Evolutionary conservation across 2,113 vertebrate genomes (phyloP).

Genomic region (Chloropsis cyanopogon): DNA sequence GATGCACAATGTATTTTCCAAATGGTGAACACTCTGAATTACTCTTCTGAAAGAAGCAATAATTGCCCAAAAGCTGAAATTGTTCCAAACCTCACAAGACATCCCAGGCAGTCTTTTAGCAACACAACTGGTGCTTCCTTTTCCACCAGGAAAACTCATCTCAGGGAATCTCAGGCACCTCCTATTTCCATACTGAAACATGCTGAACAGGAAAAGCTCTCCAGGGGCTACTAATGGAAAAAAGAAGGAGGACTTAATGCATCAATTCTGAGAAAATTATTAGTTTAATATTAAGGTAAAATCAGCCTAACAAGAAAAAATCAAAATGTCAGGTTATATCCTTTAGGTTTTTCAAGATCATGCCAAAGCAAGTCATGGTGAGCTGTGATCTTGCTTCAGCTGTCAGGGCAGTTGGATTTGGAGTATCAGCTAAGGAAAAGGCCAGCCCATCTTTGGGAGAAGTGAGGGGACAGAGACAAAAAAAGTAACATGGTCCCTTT

Average conservation of each 20-base stretch:
- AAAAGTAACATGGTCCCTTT: neutral
- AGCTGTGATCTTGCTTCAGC: neutral
- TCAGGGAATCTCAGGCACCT: neutral
- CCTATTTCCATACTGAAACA: neutral
- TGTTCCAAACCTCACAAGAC: neutral
- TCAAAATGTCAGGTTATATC: neutral
- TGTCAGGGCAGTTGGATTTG: neutral
- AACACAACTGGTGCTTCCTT: neutral
- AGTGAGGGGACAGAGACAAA: neutral
- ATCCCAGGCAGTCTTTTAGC: neutral
- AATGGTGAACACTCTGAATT: neutral
- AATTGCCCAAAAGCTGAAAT: neutral
- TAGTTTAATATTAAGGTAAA: neutral
- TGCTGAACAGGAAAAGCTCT: neutral
- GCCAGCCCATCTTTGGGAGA: neutral
- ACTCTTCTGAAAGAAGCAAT: neutral
- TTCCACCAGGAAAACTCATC: neutral
- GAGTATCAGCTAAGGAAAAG: neutral
- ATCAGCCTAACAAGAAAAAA: neutral
- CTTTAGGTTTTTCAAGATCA: neutral
- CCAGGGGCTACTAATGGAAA: neutral
- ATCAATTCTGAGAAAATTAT: neutral
- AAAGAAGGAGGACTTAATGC: accelerated
- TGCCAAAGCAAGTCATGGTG: accelerated
- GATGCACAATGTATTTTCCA: neutral